phyloP scores from a whole-genome alignment of 2,113 vertebrate genomes.

The Amazona vittata region DNA sequence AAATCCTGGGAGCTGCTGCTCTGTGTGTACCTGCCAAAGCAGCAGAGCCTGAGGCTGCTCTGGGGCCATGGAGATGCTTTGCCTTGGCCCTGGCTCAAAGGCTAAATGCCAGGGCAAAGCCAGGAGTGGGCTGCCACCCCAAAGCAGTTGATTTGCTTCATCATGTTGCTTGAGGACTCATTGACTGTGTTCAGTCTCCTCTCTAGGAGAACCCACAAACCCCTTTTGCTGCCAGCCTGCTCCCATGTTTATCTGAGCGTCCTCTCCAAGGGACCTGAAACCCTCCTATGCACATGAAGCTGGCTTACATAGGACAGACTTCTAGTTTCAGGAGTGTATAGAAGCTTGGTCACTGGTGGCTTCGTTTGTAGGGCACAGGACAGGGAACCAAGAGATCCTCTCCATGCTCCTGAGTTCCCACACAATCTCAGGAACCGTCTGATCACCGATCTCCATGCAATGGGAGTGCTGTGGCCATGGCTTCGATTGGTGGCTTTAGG shows the following conservation, averaged over 20 bases:
- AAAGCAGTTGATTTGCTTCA: neutral
- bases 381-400: neutral
- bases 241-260: neutral
- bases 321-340: neutral
- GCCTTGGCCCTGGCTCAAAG: neutral
- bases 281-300: fast-evolving
- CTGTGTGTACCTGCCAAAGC: neutral
- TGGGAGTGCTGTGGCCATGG: neutral
- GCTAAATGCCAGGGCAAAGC: neutral
- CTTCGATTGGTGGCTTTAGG: neutral
- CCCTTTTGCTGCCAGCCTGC: neutral
- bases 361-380: neutral
- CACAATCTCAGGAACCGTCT: neutral
- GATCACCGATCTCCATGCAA: fast-evolving
- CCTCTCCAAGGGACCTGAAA: neutral
- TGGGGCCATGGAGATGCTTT: fast-evolving
- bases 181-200: neutral
- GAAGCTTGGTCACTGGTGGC: neutral
- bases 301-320: neutral
- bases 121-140: neutral
- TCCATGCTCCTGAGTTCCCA: neutral
- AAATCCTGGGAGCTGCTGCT: neutral
- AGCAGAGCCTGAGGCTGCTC: neutral
- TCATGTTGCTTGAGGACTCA: neutral
- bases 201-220: neutral